These are phyloP conservation scores for Seladonia tumulorum DNA, from an alignment of 2,888 invertebrate species.

Conservation along the genomic window DNA sequence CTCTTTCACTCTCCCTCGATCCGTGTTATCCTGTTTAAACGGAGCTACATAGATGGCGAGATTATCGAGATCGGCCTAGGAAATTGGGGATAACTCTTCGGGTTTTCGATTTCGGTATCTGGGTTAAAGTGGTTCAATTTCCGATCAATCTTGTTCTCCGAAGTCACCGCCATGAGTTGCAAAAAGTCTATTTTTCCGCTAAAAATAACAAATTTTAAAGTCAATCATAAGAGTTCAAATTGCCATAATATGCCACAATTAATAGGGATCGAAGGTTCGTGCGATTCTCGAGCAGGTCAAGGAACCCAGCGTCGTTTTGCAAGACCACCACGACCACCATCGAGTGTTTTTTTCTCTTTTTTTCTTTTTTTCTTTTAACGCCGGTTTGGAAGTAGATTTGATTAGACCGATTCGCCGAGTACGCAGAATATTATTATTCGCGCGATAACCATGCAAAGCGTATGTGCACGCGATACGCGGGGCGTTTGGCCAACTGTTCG, in stretches of 20 bases:
- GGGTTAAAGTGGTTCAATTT: background rate
- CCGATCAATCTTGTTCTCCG: background rate
- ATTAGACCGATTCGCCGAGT: constrained; percentile 25
- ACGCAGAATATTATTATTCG: constrained; percentile 46
- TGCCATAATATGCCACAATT: background rate
- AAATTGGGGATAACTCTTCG: constrained; percentile 4
- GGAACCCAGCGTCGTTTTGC: background rate
- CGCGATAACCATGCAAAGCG: constrained; percentile 54
- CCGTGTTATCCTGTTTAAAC: background rate
- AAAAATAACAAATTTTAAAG: no score
- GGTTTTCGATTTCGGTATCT: background rate
- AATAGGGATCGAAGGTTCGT: background rate
- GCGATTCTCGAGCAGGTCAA: constrained; percentile 15
- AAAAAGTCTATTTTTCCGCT: no score
- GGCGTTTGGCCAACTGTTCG: constrained; percentile 74
- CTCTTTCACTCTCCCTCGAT: background rate
- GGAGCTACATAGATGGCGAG: background rate
- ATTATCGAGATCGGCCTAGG: background rate
- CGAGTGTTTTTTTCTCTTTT: constrained; percentile 18
- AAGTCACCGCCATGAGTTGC: background rate
- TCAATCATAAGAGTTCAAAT: background rate
- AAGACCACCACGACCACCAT: background rate
- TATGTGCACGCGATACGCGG: constrained; percentile 74
- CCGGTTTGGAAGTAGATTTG: constrained; percentile 23
- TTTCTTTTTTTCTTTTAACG: background rate